Evolutionary conservation across 92 coral and sea anemone species (phyloP).

Genomic region (Phenganax marumi): DNA sequence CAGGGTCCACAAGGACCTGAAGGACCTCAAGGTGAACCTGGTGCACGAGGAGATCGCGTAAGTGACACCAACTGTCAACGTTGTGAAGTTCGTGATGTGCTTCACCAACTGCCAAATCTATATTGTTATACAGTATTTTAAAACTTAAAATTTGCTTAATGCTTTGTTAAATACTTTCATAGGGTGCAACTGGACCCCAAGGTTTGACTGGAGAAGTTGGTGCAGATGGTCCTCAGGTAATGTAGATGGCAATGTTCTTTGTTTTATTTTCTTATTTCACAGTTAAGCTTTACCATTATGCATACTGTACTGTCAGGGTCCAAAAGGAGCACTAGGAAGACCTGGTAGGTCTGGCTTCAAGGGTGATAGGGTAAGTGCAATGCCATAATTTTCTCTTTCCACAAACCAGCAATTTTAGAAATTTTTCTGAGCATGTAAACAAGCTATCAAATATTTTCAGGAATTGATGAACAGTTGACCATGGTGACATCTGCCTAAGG

Average conservation of each 20-base stretch:
- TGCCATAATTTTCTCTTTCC: neutral
- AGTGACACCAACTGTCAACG: neutral
- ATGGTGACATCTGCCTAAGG: too few relatives aligned
- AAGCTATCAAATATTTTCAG: too few relatives aligned
- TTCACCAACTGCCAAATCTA: neutral
- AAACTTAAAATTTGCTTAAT: neutral
- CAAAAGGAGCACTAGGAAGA: slow-evolving; percentile 24
- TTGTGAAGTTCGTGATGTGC: too few relatives aligned
- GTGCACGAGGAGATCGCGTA: slow-evolving; percentile 13
- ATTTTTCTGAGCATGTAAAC: too few relatives aligned
- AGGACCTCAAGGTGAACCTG: slow-evolving; percentile 5
- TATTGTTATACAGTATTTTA: neutral
- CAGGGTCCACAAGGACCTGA: neutral
- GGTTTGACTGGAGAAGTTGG: slow-evolving; percentile 40
- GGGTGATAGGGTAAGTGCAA: slow-evolving; percentile 5
- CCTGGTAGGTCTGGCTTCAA: neutral
- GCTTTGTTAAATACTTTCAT: neutral
- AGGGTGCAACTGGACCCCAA: slow-evolving; percentile 23
- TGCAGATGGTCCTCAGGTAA: slow-evolving; percentile 12
- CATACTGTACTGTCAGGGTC: slow-evolving; percentile 15
- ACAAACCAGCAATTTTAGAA: too few relatives aligned
- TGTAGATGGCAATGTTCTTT: neutral
- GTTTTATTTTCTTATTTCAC: neutral
- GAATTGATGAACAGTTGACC: too few relatives aligned
- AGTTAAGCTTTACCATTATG: neutral